Conservation (phyloP, 2,888 invertebrate genomes). For the Diarsia dahlii region DNA sequence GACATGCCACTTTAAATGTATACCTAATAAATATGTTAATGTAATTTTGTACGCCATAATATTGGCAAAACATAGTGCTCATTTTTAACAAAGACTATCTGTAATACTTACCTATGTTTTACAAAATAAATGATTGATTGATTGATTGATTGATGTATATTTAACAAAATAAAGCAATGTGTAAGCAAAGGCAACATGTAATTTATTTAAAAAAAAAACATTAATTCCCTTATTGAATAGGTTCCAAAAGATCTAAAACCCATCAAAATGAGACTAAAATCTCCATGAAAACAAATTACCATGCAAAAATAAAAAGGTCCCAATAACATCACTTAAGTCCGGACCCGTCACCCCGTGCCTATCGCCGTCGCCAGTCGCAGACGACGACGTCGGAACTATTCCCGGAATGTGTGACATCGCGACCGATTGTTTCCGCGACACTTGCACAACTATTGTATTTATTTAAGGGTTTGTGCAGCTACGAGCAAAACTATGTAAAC, state of each 20-base stretch:
- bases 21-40: no score
- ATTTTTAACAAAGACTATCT: no score
- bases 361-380: conserved; percentile 29
- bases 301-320: neutral
- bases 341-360: conserved; percentile 13
- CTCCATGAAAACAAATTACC: neutral
- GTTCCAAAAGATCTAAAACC: neutral
- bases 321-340: conserved; percentile 37
- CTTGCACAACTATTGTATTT: conserved; percentile 40
- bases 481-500: no score
- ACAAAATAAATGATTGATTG: no score
- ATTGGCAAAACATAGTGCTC: no score
- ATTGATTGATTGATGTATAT: no score
- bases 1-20: no score
- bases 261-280: neutral
- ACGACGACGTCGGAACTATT: conserved; percentile 48
- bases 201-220: neutral
- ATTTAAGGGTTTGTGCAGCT: conserved; percentile 3
- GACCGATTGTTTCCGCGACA: conserved; percentile 43
- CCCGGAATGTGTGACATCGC: conserved; percentile 57
- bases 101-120: no score
- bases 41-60: no score
- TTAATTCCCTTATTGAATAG: neutral
- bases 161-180: neutral
- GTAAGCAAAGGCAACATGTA: neutral